Evolutionary conservation across 2,113 vertebrate genomes (phyloP), one percentile per base, ranked within the genome.

Genomic region (Labrus mixtus): DNA sequence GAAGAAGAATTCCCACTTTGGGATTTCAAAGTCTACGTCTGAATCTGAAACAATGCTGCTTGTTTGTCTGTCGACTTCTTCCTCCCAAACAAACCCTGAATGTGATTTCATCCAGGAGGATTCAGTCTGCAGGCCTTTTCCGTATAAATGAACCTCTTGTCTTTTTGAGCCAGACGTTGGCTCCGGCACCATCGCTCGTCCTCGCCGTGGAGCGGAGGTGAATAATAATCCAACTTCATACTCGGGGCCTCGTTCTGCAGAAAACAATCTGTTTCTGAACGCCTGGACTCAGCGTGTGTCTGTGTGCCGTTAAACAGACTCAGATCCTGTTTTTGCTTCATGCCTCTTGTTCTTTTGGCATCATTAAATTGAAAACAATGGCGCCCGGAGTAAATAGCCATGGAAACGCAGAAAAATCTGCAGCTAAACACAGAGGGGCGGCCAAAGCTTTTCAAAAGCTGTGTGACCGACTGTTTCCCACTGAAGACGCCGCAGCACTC

Each of bases 281-380:
- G 79, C 64, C 86, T 85, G 79, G 76, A 73, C 17, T 61, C 85
- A 20, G 74, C 55, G 75, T 82, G 71, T 64, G 45, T 37, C 60
- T 56, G 46, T 39, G 66, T 45, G 46, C 46, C 46, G 46, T 17
- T 48, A 17, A 48, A 17, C 15, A 48, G 3, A 17, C 73, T 53
- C 70, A 69, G 76, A 82, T 77, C 78, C 78, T 75, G 85, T 81
- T 84, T 84, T 68, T 68, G 61, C 78, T 78, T 75, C 85, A 75
- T 76, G 78, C 69, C 68, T 82, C 78, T 78, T 74, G 69, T 71
- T 78, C 79, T 83, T 54, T 66, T 81, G 76, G 87, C 79, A 74
- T 83, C 73, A 55, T 73, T 81, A 80, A 87, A 76, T 66, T 62
- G n/a, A 37, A 87, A 84, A 78, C 87, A 78, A 77, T 65, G 79